Conservation (phyloP, 2,113 vertebrate species). For the Candoia aspera region DNA sequence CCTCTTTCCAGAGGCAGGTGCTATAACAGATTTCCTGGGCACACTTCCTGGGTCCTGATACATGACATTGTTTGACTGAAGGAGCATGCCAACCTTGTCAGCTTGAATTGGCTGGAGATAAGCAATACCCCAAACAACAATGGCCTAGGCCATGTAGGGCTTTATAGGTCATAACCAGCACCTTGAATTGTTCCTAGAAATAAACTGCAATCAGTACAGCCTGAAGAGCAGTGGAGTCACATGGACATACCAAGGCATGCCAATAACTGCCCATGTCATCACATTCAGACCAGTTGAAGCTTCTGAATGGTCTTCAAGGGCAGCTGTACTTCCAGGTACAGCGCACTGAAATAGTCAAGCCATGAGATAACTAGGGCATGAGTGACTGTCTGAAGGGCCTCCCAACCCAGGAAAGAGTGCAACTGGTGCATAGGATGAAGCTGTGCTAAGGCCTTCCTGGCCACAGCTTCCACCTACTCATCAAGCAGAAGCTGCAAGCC, state of each 20-base stretch:
- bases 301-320: background rate
- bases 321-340: background rate
- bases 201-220: background rate
- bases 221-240: background rate
- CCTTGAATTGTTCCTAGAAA: background rate
- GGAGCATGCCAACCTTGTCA: background rate
- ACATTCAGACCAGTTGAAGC: background rate
- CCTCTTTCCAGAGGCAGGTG: background rate
- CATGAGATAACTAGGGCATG: background rate
- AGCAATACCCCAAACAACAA: background rate
- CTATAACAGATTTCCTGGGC: background rate
- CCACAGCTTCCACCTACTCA: background rate
- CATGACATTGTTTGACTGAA: background rate
- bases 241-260: background rate
- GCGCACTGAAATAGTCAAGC: background rate
- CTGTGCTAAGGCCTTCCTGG: background rate
- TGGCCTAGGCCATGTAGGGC: background rate
- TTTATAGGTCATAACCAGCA: background rate
- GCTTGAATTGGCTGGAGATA: background rate
- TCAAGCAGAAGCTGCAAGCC: background rate
- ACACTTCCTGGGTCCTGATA: background rate
- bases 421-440: background rate
- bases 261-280: background rate
- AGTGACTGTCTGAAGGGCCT: background rate
- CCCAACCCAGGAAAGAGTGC: background rate